These are phyloP conservation scores for Lota lota DNA, from an alignment of 2,113 vertebrate genomes.

Conservation along the genomic window DNA sequence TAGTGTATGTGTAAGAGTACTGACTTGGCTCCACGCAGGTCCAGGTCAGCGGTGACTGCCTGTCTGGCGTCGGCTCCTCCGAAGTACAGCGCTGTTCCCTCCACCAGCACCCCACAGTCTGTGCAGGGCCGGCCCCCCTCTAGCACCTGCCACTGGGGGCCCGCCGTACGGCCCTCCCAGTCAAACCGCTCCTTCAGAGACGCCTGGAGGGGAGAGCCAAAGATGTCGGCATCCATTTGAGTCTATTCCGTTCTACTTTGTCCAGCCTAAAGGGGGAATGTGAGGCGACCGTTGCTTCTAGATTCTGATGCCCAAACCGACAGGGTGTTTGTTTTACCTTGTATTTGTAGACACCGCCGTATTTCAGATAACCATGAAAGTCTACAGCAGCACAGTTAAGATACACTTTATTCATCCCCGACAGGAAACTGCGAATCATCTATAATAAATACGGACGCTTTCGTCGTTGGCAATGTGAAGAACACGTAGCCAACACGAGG, in stretches of 20 bases:
- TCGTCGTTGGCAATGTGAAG: background rate
- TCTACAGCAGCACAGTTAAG: no score
- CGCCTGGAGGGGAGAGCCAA: constrained; percentile 66
- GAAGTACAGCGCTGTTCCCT: constrained; percentile 92
- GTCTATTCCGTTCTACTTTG: background rate
- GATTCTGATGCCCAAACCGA: no score
- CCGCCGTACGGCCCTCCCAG: constrained; percentile 83
- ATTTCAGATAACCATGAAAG: no score
- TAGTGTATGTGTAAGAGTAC: constrained; percentile 37
- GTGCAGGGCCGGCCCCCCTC: constrained; percentile 91
- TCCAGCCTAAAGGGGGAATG: background rate
- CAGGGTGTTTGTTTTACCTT: no score
- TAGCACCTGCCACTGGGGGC: constrained; percentile 89
- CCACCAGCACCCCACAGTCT: constrained; percentile 90
- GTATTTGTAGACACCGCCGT: no score
- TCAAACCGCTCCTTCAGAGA: constrained; percentile 97
- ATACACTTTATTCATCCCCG: no score
- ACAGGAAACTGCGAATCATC: background rate
- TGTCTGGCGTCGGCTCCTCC: constrained; percentile 88
- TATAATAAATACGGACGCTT: background rate
- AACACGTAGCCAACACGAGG: background rate
- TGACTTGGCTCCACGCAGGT: constrained; percentile 94
- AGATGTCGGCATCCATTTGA: background rate
- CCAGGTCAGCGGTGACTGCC: constrained; percentile 90
- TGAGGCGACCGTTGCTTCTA: no score